These are phyloP conservation scores for Nematopogon swammerdamellus DNA, from an alignment of 2,888 invertebrate genomes.

Conservation along the genomic window DNA sequence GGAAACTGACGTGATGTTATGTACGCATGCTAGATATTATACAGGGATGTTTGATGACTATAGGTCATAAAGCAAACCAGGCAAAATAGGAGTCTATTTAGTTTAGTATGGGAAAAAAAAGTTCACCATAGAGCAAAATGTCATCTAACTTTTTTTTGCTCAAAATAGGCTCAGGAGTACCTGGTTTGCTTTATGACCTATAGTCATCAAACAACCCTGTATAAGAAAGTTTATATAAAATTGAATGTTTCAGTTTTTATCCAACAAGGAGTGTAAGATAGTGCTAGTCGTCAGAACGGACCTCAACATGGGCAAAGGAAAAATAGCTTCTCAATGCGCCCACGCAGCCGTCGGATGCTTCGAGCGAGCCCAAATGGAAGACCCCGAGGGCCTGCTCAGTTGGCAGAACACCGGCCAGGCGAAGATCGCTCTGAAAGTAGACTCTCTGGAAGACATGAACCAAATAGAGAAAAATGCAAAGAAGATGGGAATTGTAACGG, in stretches of 20 bases:
- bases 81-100: too few relatives aligned
- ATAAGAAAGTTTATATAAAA: too few relatives aligned
- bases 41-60: too few relatives aligned
- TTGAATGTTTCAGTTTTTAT: slow-evolving; percentile 33
- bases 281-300: slow-evolving; percentile 86
- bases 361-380: slow-evolving; percentile 61
- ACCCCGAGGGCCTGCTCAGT: slow-evolving; percentile 54
- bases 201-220: too few relatives aligned
- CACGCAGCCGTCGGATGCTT: slow-evolving; percentile 91
- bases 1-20: too few relatives aligned
- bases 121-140: too few relatives aligned
- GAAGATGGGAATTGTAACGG: slow-evolving; percentile 65
- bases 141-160: too few relatives aligned
- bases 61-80: too few relatives aligned
- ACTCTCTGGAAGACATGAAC: slow-evolving; percentile 70
- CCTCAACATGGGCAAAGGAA: slow-evolving; percentile 93
- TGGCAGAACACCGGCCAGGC: slow-evolving; percentile 75
- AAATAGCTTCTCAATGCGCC: slow-evolving; percentile 91
- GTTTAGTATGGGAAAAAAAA: too few relatives aligned
- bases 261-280: slow-evolving; percentile 68
- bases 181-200: too few relatives aligned
- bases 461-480: slow-evolving; percentile 68
- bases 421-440: slow-evolving; percentile 83
- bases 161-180: too few relatives aligned
- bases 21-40: too few relatives aligned